A percentile compares a stretch with the other conserved stretches of the same genome.
Conservation (phyloP, 2,797 vertebrate species). For the Lemur catta region DNA sequence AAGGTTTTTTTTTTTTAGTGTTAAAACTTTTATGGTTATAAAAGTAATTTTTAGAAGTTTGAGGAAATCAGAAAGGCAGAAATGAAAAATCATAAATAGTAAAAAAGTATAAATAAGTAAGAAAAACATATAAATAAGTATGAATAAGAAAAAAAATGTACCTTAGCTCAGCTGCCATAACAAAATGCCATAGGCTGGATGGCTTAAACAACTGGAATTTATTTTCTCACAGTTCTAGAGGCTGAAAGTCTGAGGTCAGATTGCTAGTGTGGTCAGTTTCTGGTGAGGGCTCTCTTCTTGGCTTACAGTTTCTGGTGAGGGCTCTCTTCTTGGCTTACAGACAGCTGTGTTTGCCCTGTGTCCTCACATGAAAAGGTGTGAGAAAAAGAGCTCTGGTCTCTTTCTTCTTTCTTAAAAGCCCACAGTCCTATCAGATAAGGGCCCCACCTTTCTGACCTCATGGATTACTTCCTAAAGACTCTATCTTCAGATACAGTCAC, state of each 20-base stretch:
- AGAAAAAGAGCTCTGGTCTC: neutral
- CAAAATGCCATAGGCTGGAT: neutral
- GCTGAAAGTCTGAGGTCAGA: neutral
- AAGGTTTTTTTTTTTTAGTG: neutral
- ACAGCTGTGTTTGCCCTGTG: neutral
- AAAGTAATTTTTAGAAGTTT: neutral
- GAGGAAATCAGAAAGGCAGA: neutral
- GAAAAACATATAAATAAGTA: neutral
- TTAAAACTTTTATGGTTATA: neutral
- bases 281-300: neutral
- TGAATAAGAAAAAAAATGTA: neutral
- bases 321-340: neutral
- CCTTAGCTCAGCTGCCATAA: neutral
- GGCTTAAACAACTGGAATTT: neutral
- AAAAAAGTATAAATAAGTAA: neutral
- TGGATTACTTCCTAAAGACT: neutral
- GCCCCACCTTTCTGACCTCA: neutral
- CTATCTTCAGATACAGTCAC: neutral
- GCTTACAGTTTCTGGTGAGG: neutral
- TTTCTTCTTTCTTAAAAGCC: neutral
- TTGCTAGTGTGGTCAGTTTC: neutral
- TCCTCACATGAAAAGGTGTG: neutral
- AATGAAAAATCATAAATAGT: neutral
- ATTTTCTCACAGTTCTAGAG: neutral
- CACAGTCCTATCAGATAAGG: neutral